A percentile compares a stretch with the other conserved stretches of the same genome.
These are phyloP conservation scores for Notodonta ziczac DNA, from an alignment of 2,888 invertebrate species.

Conservation along the genomic window DNA sequence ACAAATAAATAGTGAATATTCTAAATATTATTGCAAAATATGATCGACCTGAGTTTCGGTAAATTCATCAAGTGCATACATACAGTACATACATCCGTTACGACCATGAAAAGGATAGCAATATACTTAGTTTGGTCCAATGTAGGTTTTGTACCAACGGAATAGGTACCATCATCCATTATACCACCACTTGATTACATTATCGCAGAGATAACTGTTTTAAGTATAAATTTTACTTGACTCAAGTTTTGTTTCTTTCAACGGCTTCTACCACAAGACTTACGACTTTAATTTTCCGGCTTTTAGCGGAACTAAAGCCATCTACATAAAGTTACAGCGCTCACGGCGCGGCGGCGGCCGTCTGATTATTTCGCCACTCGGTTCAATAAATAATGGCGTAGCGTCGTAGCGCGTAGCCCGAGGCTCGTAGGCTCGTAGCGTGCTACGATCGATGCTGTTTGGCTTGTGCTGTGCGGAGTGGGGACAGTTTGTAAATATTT, in stretches of 20 bases:
- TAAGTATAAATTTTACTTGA: neutral
- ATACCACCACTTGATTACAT: no score
- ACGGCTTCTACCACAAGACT: neutral
- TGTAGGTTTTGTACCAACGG: no score
- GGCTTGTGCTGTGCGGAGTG: neutral
- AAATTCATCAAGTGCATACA: no score
- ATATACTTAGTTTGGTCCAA: no score
- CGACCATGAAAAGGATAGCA: no score
- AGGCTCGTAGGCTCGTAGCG: conserved; percentile 33
- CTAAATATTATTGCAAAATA: no score
- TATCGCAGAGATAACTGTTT: no score
- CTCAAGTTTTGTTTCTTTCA: neutral
- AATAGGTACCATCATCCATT: no score
- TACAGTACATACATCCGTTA: no score
- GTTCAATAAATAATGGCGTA: conserved; percentile 46
- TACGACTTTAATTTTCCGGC: conserved; percentile 1
- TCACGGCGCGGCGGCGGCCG: conserved; percentile 11
- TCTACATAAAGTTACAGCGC: conserved; percentile 7
- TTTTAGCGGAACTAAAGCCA: neutral
- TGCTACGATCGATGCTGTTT: neutral
- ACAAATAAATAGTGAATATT: no score
- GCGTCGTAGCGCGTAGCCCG: conserved; percentile 32
- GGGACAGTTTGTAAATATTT: neutral
- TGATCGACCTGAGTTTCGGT: no score
- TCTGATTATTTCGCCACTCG: conserved; percentile 28